Evolutionary conservation across 53 echinoderm and acorn worm genomes (phyloP).

Genomic region (Mesocentrotus franciscanus): DNA sequence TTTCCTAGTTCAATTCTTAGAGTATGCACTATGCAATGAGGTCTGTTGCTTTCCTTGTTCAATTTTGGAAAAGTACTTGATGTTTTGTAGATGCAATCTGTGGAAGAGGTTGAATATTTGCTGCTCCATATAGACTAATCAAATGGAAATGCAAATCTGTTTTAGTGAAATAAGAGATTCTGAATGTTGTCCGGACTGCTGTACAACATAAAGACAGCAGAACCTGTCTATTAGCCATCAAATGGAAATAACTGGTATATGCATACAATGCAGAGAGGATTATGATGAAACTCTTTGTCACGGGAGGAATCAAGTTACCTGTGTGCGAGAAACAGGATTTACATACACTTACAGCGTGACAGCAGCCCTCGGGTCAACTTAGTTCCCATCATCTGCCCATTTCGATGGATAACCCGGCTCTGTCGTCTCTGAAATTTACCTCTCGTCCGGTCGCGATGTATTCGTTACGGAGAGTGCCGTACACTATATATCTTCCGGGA

Average conservation of each 20-base stretch:
- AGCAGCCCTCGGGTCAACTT: neutral
- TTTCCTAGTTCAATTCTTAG: too few relatives aligned
- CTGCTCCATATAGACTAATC: too few relatives aligned
- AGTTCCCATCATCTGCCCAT: neutral
- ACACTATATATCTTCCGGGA: slow-evolving; percentile 26
- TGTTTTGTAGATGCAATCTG: too few relatives aligned
- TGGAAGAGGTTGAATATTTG: too few relatives aligned
- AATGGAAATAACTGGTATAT: neutral
- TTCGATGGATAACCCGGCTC: neutral
- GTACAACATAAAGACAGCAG: neutral
- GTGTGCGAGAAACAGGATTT: neutral
- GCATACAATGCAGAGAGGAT: neutral
- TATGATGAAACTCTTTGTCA: slow-evolving; percentile 15
- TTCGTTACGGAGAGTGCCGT: neutral
- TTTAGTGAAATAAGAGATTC: neutral
- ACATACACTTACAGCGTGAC: neutral
- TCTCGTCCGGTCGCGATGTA: neutral
- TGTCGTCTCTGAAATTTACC: neutral
- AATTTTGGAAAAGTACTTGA: neutral
- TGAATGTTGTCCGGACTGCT: neutral
- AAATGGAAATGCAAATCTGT: too few relatives aligned
- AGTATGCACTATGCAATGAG: neutral
- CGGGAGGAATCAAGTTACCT: neutral
- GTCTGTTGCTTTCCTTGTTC: neutral
- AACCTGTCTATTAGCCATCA: neutral